Percentiles rank a stretch among this genome's conserved stretches.
phyloP scores from a whole-genome alignment of 2,797 vertebrate genomes.

The Stomatorhinus walkeri region DNA sequence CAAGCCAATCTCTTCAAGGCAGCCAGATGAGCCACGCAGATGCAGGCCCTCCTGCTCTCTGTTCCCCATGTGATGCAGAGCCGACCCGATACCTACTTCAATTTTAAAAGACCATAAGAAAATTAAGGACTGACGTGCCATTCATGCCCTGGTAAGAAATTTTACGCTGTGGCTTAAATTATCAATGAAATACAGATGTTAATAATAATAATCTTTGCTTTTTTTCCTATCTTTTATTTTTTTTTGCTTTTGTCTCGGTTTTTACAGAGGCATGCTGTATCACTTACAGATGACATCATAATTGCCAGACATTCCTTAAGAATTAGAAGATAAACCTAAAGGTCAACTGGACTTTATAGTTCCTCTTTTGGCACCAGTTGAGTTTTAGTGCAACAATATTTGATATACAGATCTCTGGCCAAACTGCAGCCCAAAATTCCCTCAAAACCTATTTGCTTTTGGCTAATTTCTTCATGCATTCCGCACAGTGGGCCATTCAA shows the following conservation, averaged over 20 bases:
- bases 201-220: neutral
- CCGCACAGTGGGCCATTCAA: neutral
- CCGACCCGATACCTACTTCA: neutral
- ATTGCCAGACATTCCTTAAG: conserved; percentile 54
- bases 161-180: conserved; percentile 31
- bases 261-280: conserved; percentile 43
- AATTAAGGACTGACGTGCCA: conserved; percentile 13
- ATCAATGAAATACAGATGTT: neutral
- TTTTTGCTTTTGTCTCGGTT: conserved; percentile 20
- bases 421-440: conserved; percentile 27
- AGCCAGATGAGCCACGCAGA: neutral
- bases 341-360: conserved; percentile 54
- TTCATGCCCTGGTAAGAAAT: conserved; percentile 29
- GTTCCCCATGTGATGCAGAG: neutral
- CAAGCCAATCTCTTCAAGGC: conserved; percentile 14
- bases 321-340: conserved; percentile 56
- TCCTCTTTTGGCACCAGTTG: conserved; percentile 39
- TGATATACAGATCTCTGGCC: conserved; percentile 49
- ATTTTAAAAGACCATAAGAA: conserved; percentile 5
- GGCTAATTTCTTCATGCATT: neutral
- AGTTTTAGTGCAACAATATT: conserved; percentile 47
- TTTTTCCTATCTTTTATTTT: neutral
- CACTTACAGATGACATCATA: conserved; percentile 41
- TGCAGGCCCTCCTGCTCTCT: neutral
- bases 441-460: neutral